A percentile compares a stretch with the other conserved stretches of the same genome.
These are phyloP conservation scores for Dinomys branickii DNA, from an alignment of 2,113 vertebrate genomes.

Conservation along the genomic window DNA sequence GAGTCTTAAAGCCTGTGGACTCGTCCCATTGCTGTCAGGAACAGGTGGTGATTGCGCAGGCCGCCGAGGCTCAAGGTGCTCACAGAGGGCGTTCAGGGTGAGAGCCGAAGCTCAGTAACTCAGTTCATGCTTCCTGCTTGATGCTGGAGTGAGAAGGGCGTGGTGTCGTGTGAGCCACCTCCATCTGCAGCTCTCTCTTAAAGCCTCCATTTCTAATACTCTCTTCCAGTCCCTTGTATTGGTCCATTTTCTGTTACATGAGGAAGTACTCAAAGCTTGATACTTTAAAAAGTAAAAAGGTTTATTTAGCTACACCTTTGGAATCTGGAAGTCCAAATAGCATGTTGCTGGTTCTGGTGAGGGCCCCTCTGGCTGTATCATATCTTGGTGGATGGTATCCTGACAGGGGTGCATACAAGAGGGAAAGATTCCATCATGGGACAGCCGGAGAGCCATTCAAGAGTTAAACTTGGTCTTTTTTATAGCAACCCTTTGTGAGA, in stretches of 20 bases:
- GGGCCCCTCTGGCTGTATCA: neutral
- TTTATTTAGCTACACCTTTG: neutral
- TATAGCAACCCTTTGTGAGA: neutral
- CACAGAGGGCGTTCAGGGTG: too few species aligned
- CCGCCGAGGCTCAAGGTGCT: too few species aligned
- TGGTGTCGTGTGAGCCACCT: too few species aligned
- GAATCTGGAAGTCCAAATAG: neutral
- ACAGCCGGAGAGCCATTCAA: neutral
- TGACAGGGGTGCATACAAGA: neutral
- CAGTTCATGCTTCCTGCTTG: too few species aligned
- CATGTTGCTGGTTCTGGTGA: neutral
- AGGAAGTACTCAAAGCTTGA: neutral
- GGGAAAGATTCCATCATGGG: neutral
- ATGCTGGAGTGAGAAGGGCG: too few species aligned
- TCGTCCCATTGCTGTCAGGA: too few species aligned
- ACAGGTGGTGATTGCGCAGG: too few species aligned
- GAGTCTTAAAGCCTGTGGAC: too few species aligned
- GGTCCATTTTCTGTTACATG: neutral
- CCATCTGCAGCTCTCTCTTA: too few species aligned
- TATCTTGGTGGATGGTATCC: neutral
- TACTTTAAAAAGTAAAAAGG: neutral
- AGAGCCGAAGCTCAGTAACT: too few species aligned
- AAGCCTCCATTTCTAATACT: too few species aligned
- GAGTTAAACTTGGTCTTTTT: neutral
- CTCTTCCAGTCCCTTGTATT: neutral